Conservation (phyloP, 2,797 vertebrate genomes). For the Chaunax sp. region DNA sequence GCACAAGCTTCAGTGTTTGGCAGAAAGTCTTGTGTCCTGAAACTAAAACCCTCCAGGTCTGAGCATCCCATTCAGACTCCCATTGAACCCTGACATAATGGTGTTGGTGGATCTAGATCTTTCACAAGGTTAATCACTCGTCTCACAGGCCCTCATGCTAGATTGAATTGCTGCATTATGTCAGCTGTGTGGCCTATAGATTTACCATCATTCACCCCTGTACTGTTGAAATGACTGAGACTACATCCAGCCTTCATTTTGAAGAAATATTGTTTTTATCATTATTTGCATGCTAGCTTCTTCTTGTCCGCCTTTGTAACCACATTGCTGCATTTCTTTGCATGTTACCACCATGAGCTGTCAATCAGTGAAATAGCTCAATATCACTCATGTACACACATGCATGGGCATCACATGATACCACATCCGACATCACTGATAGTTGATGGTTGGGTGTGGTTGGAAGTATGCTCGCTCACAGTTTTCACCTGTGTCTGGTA, state of each 20-base stretch:
- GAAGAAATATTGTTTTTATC: too few relatives aligned
- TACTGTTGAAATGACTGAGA: not conserved
- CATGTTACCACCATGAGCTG: too few relatives aligned
- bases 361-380: too few relatives aligned
- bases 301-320: too few relatives aligned
- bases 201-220: constrained; percentile 30
- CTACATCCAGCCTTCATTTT: not conserved
- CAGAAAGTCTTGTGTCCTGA: constrained; percentile 50
- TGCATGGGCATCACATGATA: too few relatives aligned
- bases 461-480: too few relatives aligned
- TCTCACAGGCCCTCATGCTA: constrained; percentile 48
- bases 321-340: too few relatives aligned
- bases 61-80: constrained; percentile 53
- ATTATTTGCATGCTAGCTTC: too few relatives aligned
- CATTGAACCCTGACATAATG: constrained; percentile 64
- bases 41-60: constrained; percentile 45
- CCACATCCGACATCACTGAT: too few relatives aligned
- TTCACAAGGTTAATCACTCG: constrained; percentile 72
- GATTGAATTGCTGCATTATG: constrained; percentile 63
- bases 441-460: too few relatives aligned
- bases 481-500: too few relatives aligned
- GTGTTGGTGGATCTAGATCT: constrained; percentile 59
- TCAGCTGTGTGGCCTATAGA: constrained; percentile 53
- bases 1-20: constrained; percentile 21
- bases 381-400: too few relatives aligned